Evolutionary conservation across 1,140 invertebrate species (phyloP).

Genomic region (Drosophila repletoides): DNA sequence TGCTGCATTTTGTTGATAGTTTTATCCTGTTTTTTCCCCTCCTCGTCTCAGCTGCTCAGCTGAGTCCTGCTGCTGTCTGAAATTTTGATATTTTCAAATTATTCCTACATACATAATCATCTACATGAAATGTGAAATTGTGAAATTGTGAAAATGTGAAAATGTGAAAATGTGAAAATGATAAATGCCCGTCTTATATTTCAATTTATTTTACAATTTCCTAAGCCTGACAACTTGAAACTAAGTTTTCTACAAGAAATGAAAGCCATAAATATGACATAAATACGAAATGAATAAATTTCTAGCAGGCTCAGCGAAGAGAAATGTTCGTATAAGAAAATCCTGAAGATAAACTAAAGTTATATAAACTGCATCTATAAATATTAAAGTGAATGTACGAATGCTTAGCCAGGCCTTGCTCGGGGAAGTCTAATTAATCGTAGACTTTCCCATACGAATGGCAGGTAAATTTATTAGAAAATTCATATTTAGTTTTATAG

Average conservation of each 20-base stretch:
- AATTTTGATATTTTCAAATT: slow-evolving; percentile 1
- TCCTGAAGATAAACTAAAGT: slow-evolving; percentile 7
- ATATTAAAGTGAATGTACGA: too few species aligned
- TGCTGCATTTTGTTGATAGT: slow-evolving; percentile 68
- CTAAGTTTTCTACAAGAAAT: slow-evolving; percentile 11
- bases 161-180: slow-evolving; percentile 30
- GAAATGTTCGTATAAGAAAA: slow-evolving; percentile 6
- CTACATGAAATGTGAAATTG: not conserved
- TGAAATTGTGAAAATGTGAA: not conserved
- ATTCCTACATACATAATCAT: not conserved
- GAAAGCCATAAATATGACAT: slow-evolving; percentile 15
- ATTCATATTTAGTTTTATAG: too few species aligned
- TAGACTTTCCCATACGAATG: too few species aligned
- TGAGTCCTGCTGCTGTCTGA: not conserved
- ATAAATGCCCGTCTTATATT: slow-evolving; percentile 59
- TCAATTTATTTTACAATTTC: slow-evolving; percentile 73
- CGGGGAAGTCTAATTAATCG: too few species aligned
- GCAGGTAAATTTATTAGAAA: too few species aligned
- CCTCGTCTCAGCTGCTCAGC: slow-evolving; percentile 15
- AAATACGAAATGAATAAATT: slow-evolving; percentile 23
- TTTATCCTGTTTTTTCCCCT: slow-evolving; percentile 27
- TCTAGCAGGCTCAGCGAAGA: not conserved
- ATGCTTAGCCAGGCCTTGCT: too few species aligned
- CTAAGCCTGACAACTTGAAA: slow-evolving; percentile 27
- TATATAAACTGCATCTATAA: not conserved